phyloP scores from a whole-genome alignment of 2,113 vertebrate genomes.

The Phrynosoma blainvillii region DNA sequence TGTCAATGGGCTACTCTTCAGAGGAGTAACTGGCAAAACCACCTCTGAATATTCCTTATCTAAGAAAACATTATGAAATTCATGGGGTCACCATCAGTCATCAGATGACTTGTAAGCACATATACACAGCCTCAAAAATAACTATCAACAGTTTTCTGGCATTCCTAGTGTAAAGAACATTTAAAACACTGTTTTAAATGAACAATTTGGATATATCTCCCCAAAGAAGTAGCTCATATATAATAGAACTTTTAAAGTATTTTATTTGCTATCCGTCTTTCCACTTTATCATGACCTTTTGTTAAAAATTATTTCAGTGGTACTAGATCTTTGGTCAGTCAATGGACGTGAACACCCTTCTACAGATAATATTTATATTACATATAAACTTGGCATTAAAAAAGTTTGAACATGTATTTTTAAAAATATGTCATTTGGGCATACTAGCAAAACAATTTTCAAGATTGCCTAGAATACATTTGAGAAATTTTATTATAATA shows the following conservation, averaged over 20 bases:
- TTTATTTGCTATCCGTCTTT: neutral
- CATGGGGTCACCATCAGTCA: too few relatives aligned
- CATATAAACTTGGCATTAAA: neutral
- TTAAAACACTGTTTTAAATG: neutral
- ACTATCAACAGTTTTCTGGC: neutral
- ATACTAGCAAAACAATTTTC: neutral
- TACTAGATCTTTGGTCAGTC: neutral
- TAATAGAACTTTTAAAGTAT: neutral
- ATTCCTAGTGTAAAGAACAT: neutral
- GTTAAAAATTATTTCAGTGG: slow-evolving; percentile 1
- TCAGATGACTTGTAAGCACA: too few relatives aligned
- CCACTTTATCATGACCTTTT: neutral
- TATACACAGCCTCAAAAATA: neutral
- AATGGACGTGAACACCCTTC: neutral
- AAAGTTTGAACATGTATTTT: neutral
- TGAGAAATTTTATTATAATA: neutral
- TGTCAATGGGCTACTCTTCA: too few relatives aligned
- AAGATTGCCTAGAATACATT: neutral
- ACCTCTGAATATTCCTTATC: too few relatives aligned
- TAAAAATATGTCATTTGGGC: neutral
- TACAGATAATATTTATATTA: slow-evolving; percentile 25
- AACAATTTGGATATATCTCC: neutral
- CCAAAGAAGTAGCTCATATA: neutral
- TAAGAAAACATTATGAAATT: too few relatives aligned
- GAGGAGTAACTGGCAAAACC: too few relatives aligned